Conservation (phyloP, 2,888 invertebrate species). For the Aleiodes alternator region DNA sequence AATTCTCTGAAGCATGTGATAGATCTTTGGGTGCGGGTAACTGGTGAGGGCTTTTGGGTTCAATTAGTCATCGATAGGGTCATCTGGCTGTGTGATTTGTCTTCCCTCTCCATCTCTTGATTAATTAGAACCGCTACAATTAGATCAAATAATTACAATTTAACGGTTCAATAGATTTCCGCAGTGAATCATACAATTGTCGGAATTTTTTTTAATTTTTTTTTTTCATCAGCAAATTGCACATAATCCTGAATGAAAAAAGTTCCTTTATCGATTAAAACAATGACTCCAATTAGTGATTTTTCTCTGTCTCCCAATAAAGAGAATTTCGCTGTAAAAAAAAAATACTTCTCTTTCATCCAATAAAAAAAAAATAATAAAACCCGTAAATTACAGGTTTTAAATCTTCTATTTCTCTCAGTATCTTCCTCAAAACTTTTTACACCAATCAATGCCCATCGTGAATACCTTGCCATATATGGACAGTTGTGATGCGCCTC, state of each 20-base stretch:
- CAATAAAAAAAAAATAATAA: neutral
- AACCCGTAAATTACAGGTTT: neutral
- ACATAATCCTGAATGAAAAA: too few species aligned
- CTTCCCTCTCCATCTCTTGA: neutral
- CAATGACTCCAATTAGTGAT: too few species aligned
- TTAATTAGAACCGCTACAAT: constrained; percentile 10
- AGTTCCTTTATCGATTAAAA: too few species aligned
- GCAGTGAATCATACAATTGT: neutral
- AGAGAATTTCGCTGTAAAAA: too few species aligned
- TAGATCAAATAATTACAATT: constrained; percentile 13
- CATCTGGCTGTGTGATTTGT: constrained; percentile 21
- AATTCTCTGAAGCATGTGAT: constrained; percentile 21
- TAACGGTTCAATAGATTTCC: constrained; percentile 2
- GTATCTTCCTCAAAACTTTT: constrained; percentile 46
- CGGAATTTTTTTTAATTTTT: too few species aligned
- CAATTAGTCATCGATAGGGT: constrained; percentile 35
- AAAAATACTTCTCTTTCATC: too few species aligned
- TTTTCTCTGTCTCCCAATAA: too few species aligned
- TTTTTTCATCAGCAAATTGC: neutral
- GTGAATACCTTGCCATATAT: constrained; percentile 67
- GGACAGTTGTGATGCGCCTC: constrained; percentile 55
- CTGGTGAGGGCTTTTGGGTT: neutral
- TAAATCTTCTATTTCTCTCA: neutral
- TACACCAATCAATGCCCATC: constrained; percentile 62
- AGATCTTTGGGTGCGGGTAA: constrained; percentile 4